These are phyloP conservation scores for Lamellibrachia luymesi DNA, from an alignment of 1,140 invertebrate genomes.

Conservation along the genomic window DNA sequence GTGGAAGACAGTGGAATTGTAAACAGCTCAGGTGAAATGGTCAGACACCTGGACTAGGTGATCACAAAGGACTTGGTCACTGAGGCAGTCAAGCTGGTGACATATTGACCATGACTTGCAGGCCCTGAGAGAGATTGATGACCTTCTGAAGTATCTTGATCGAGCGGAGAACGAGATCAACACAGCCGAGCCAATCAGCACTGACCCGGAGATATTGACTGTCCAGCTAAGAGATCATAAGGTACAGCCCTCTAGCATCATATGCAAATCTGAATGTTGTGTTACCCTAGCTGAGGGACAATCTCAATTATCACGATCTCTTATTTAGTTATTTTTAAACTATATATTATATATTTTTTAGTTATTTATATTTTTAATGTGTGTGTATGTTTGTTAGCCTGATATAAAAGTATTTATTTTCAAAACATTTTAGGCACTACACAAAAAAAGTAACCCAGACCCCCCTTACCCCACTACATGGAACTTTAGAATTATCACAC, in stretches of 20 bases:
- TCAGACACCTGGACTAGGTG: neutral
- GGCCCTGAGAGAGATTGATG: conserved; percentile 53
- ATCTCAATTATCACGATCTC: too few relatives aligned
- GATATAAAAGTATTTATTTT: too few relatives aligned
- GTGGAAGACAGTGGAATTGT: neutral
- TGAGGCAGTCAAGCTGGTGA: neutral
- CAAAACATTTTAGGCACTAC: too few relatives aligned
- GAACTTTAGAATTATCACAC: too few relatives aligned
- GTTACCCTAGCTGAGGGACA: too few relatives aligned
- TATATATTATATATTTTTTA: too few relatives aligned
- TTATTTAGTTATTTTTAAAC: too few relatives aligned
- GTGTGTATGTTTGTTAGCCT: too few relatives aligned
- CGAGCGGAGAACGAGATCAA: conserved; percentile 83
- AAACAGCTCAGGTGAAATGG: neutral
- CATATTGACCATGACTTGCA: conserved; percentile 28
- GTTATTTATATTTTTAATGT: too few relatives aligned
- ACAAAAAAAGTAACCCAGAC: too few relatives aligned
- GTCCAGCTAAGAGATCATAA: conserved; percentile 91
- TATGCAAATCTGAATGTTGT: too few relatives aligned
- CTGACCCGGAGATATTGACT: conserved; percentile 83
- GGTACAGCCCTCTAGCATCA: conserved; percentile 31
- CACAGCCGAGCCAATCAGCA: conserved; percentile 85
- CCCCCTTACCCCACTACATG: too few relatives aligned
- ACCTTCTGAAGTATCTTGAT: conserved; percentile 85
- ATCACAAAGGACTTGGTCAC: neutral